These are phyloP conservation scores for Drosophila watanabei DNA, from an alignment of 1,140 invertebrate species.

Conservation along the genomic window DNA sequence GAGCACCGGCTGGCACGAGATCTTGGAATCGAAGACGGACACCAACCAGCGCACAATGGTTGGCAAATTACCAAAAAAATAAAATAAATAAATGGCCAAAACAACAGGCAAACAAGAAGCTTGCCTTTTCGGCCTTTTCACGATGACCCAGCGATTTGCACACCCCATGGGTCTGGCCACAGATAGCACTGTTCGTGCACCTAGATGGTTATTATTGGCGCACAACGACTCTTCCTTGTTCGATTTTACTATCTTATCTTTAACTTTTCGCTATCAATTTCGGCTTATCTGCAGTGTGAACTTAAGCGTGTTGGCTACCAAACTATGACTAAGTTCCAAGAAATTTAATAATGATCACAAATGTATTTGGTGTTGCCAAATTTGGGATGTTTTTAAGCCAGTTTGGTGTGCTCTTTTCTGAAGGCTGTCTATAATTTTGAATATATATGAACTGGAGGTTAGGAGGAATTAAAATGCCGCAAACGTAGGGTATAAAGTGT, in stretches of 20 bases:
- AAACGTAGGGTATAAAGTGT: background rate
- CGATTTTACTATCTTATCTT: constrained; percentile 27
- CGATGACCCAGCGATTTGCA: constrained; percentile 51
- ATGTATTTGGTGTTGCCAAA: background rate
- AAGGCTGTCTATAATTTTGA: background rate
- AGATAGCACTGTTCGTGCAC: background rate
- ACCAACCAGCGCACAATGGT: constrained; percentile 8
- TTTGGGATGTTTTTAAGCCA: background rate
- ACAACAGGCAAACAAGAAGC: constrained; percentile 6
- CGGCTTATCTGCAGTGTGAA: constrained; percentile 7
- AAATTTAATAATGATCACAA: background rate
- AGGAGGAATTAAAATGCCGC: background rate
- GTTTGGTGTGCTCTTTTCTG: background rate
- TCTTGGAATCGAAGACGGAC: constrained; percentile 35
- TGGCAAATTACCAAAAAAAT: constrained; percentile 25
- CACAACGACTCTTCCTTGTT: constrained; percentile 33
- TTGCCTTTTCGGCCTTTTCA: constrained; percentile 17
- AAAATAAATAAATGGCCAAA: constrained; percentile 29
- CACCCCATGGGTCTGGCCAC: constrained; percentile 7
- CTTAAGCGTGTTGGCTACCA: background rate
- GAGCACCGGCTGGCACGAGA: constrained; percentile 70
- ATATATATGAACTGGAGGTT: background rate
- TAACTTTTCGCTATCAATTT: constrained; percentile 7
- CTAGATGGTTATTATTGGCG: constrained; percentile 2
- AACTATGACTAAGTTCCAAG: constrained; percentile 23